These are phyloP conservation scores for Promerops cafer DNA, from an alignment of 2,113 vertebrate species.

Conservation along the genomic window DNA sequence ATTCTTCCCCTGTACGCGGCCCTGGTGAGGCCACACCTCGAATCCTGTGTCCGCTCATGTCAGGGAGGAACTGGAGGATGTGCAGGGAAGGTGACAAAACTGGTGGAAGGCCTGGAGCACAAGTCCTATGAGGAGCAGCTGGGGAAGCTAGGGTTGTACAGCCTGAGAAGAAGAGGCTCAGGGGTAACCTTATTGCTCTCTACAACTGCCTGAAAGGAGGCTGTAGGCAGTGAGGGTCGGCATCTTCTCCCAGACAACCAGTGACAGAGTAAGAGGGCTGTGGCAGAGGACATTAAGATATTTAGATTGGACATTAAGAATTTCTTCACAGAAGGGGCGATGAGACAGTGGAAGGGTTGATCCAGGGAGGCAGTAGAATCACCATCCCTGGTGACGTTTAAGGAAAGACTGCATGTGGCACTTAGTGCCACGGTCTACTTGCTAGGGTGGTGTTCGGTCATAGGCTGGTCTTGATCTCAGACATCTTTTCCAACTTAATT, in stretches of 20 bases:
- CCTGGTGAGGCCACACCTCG: neutral
- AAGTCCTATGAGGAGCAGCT: neutral
- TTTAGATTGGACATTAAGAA: neutral
- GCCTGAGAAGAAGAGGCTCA: too few relatives aligned
- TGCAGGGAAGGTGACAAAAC: neutral
- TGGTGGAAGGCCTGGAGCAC: neutral
- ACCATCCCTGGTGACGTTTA: neutral
- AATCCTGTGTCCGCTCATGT: neutral
- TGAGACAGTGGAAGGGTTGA: fast-evolving
- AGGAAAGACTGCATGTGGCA: neutral
- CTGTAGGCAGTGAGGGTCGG: neutral
- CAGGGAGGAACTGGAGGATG: neutral
- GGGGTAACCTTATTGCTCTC: too few relatives aligned
- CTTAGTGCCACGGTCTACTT: neutral
- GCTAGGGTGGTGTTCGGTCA: neutral
- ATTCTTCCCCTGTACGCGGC: neutral
- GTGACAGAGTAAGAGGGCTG: neutral
- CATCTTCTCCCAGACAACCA: neutral
- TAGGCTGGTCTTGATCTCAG: neutral
- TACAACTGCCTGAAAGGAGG: neutral
- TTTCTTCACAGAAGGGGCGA: neutral
- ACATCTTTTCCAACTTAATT: neutral
- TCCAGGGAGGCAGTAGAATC: fast-evolving
- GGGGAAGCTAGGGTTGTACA: neutral
- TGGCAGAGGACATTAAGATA: neutral